Evolutionary conservation across 2,797 vertebrate species (phyloP).

Genomic region (Artibeus jamaicensis): DNA sequence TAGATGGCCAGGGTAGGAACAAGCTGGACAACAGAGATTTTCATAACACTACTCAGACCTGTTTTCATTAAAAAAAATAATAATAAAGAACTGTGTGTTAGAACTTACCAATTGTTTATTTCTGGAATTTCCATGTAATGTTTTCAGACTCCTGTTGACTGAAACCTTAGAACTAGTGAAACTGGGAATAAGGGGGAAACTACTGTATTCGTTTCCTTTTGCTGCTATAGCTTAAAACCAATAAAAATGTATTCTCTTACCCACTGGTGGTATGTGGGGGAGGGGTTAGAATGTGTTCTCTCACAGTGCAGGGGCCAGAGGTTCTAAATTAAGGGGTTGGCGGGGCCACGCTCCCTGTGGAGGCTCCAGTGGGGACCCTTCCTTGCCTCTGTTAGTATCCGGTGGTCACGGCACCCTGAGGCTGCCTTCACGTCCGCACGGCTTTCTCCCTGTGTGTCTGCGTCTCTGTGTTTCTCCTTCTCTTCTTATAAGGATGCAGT

Average conservation of each 20-base stretch:
- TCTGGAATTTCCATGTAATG: background rate
- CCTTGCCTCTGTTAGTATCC: background rate
- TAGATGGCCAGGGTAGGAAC: background rate
- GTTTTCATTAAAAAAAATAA: background rate
- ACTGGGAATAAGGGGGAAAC: background rate
- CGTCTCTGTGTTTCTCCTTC: background rate
- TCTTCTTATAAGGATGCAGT: background rate
- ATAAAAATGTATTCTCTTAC: background rate
- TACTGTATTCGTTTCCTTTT: background rate
- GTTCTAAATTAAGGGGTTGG: background rate
- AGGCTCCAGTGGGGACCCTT: background rate
- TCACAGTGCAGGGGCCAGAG: background rate
- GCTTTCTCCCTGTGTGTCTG: background rate
- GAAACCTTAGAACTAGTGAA: background rate
- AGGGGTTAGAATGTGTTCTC: background rate
- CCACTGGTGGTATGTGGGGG: no score
- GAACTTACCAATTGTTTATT: background rate
- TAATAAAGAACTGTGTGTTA: background rate
- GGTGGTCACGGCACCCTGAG: background rate
- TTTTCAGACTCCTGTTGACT: background rate
- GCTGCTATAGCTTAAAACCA: background rate
- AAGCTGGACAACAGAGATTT: background rate
- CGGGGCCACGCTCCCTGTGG: accelerated
- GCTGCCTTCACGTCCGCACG: background rate
- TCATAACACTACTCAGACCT: background rate